These are phyloP conservation scores for Battus philenor DNA, from an alignment of 1,140 invertebrate genomes.

Conservation along the genomic window DNA sequence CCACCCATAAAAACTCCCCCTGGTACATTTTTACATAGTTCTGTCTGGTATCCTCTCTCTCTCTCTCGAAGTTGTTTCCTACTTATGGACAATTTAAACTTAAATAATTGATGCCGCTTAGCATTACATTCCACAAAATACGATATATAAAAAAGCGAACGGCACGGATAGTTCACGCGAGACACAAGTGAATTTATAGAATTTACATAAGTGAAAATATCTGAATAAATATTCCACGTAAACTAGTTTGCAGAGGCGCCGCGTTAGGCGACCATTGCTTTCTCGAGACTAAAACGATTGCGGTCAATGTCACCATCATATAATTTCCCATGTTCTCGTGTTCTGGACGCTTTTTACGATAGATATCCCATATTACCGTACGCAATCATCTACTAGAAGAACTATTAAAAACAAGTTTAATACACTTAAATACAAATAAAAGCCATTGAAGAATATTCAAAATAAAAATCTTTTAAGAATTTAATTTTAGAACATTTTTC, in stretches of 20 bases:
- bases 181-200: slow-evolving; percentile 27
- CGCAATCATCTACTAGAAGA: slow-evolving; percentile 2
- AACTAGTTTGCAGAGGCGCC: slow-evolving; percentile 37
- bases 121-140: slow-evolving; percentile 3
- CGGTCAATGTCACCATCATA: slow-evolving; percentile 28
- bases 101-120: no score
- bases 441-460: no score
- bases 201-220: slow-evolving; percentile 70
- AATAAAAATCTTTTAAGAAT: no score
- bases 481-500: no score
- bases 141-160: slow-evolving; percentile 6
- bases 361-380: slow-evolving; percentile 14
- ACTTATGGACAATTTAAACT: no score
- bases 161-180: slow-evolving; percentile 33
- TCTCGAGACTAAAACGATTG: slow-evolving; percentile 37
- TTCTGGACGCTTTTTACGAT: slow-evolving; percentile 11
- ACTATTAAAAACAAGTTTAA: no score
- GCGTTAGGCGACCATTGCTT: slow-evolving; percentile 32
- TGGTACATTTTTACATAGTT: no score
- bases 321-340: slow-evolving; percentile 14
- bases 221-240: slow-evolving; percentile 33
- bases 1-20: no score
- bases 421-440: no score
- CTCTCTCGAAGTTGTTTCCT: no score
- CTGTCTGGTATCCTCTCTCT: no score